phyloP scores from a whole-genome alignment of 1,140 invertebrate genomes.

The Pygmarrhopalites habei region DNA sequence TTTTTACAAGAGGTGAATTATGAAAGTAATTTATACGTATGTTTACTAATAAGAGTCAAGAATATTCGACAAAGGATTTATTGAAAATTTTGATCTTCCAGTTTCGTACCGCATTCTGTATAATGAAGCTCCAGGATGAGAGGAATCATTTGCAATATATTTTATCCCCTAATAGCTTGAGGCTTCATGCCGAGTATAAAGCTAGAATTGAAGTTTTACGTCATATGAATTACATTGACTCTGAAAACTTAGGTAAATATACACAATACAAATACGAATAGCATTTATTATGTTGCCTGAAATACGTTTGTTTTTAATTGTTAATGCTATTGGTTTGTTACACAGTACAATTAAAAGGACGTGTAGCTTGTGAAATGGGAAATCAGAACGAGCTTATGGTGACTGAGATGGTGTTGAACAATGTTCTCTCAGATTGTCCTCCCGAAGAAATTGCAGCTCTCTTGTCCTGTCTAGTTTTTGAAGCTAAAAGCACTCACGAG shows the following conservation, averaged over 20 bases:
- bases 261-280: not conserved
- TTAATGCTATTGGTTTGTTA: constrained; percentile 28
- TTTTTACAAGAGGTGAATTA: too few species aligned
- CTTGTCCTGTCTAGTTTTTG: constrained; percentile 84
- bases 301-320: too few species aligned
- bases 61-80: too few species aligned
- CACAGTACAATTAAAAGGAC: constrained; percentile 74
- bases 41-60: too few species aligned
- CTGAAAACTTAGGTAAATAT: constrained; percentile 61
- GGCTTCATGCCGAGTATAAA: constrained; percentile 81
- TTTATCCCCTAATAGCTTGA: constrained; percentile 75
- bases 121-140: constrained; percentile 63
- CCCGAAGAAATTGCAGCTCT: constrained; percentile 88
- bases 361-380: constrained; percentile 93
- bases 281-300: too few species aligned
- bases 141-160: constrained; percentile 62
- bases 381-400: constrained; percentile 84
- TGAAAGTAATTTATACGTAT: too few species aligned
- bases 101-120: constrained; percentile 59
- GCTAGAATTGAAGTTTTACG: constrained; percentile 73
- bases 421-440: constrained; percentile 74
- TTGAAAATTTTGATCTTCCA: too few species aligned
- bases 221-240: constrained; percentile 65
- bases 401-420: constrained; percentile 91
- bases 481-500: constrained; percentile 61